A percentile compares a stretch with the other conserved stretches of the same genome.
phyloP scores from a whole-genome alignment of 2,888 invertebrate species.

The Ormyrus nitidulus region DNA sequence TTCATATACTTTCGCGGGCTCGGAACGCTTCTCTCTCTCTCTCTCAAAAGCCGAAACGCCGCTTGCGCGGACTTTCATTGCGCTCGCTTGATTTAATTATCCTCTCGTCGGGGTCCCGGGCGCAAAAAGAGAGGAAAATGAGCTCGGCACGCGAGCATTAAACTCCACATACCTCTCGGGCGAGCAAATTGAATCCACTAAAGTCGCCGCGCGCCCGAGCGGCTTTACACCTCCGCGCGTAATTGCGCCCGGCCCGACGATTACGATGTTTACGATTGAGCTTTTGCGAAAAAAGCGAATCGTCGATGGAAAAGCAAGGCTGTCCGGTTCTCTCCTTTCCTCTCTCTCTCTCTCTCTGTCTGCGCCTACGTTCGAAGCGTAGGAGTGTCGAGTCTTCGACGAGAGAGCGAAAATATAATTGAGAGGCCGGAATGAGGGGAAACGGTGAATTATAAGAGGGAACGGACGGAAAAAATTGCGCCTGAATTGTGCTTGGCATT shows the following conservation, averaged over 20 bases:
- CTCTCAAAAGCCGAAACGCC: not conserved
- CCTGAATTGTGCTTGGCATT: no score
- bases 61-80: not conserved
- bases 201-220: no score
- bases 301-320: slow-evolving; percentile 3
- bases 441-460: not conserved
- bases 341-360: not conserved
- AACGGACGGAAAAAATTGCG: no score
- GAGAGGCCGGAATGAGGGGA: not conserved
- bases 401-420: slow-evolving; percentile 26
- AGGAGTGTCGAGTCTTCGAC: not conserved
- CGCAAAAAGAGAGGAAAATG: not conserved
- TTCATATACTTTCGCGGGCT: not conserved
- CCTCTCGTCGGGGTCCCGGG: not conserved
- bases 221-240: not conserved
- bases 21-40: no score
- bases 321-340: not conserved
- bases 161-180: not conserved
- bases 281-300: not conserved
- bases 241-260: not conserved
- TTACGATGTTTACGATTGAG: slow-evolving; percentile 43
- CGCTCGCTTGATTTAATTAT: slow-evolving; percentile 27
- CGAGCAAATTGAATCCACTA: slow-evolving; percentile 16
- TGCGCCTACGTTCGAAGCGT: not conserved
- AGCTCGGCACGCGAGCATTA: not conserved